phyloP scores from a whole-genome alignment of 2,888 invertebrate species.

The Philopedon plagiatum region DNA sequence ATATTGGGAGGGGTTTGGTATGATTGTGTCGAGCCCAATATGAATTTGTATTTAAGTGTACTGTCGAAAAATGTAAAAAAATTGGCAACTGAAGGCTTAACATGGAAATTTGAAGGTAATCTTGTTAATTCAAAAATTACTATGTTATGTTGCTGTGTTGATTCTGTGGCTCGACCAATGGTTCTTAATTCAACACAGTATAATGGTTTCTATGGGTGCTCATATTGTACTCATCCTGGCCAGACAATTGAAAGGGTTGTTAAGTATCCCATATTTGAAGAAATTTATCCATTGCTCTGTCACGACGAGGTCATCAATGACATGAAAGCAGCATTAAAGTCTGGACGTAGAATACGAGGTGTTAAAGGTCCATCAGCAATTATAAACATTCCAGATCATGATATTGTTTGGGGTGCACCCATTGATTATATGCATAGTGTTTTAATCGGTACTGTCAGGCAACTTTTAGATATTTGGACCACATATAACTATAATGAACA shows the following conservation, averaged over 20 bases:
- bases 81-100: background rate
- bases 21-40: background rate
- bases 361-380: background rate
- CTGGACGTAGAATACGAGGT: background rate
- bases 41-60: background rate
- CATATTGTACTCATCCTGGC: background rate
- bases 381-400: background rate
- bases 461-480: background rate
- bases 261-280: too few species aligned
- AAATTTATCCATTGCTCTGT: too few species aligned
- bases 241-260: background rate
- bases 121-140: background rate
- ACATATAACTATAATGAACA: background rate
- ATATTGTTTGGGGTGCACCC: background rate
- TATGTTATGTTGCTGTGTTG: background rate
- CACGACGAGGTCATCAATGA: background rate
- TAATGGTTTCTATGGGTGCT: background rate
- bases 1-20: background rate
- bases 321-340: background rate
- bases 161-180: background rate
- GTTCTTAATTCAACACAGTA: background rate
- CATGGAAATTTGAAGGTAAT: background rate
- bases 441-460: background rate
- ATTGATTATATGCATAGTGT: background rate
- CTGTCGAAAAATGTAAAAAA: background rate